phyloP scores from a whole-genome alignment of 2,113 vertebrate genomes.

The Trachemys scripta region DNA sequence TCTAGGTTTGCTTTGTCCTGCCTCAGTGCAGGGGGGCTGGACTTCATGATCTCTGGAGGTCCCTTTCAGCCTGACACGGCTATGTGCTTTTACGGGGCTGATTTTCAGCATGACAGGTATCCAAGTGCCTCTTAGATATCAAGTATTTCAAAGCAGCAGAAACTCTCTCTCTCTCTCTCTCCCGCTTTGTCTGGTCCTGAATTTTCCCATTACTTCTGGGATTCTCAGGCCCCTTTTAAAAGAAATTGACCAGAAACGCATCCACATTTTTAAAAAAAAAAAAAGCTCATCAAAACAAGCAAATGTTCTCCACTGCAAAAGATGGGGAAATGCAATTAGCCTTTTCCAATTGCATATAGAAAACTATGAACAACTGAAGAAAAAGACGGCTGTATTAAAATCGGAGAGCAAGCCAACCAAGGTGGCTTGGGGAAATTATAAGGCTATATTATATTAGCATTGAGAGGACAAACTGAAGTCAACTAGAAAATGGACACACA shows the following conservation, averaged over 20 bases:
- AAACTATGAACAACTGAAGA: neutral
- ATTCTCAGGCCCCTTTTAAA: neutral
- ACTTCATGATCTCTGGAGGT: neutral
- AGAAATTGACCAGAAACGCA: neutral
- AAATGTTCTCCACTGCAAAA: neutral
- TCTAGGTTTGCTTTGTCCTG: neutral
- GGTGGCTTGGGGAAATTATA: neutral
- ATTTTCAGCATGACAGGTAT: too few species aligned
- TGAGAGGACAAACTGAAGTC: neutral
- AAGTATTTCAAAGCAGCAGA: neutral
- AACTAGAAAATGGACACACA: neutral
- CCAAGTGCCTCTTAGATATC: neutral
- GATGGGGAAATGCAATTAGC: neutral
- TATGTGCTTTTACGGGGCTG: accelerated
- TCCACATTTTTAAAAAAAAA: neutral
- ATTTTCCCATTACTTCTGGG: slow-evolving; percentile 56
- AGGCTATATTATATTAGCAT: neutral
- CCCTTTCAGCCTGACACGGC: accelerated
- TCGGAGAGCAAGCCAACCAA: neutral
- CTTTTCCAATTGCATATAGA: neutral
- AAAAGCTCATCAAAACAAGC: slow-evolving; percentile 8
- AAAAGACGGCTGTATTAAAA: neutral
- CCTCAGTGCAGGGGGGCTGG: neutral
- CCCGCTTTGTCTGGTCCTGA: slow-evolving; percentile 59
- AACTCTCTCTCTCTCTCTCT: neutral